Evolutionary conservation across 2,888 invertebrate species (phyloP).

Genomic region (Coelogynopora nodosa): DNA sequence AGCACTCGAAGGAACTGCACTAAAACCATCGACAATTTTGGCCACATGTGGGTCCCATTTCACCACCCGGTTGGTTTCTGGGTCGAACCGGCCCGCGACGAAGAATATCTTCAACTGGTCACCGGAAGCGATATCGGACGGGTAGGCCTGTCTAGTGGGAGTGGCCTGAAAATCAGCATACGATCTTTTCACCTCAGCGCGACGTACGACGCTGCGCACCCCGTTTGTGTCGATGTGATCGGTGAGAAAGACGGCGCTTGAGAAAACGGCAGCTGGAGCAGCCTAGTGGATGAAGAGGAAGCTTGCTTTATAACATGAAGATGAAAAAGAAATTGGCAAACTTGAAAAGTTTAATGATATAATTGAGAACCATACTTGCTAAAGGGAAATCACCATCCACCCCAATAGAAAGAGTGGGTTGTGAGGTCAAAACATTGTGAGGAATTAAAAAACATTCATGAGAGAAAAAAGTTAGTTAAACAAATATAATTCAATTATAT

Average conservation of each 20-base stretch:
- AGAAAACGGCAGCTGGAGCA: not conserved
- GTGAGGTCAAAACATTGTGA: too few relatives aligned
- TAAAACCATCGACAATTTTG: not conserved
- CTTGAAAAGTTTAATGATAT: too few relatives aligned
- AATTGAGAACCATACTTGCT: too few relatives aligned
- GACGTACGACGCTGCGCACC: not conserved
- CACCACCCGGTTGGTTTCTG: not conserved
- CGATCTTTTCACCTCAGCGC: not conserved
- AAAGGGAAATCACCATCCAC: too few relatives aligned
- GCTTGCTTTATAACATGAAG: not conserved
- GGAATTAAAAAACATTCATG: too few relatives aligned
- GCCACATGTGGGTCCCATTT: not conserved
- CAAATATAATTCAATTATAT: too few relatives aligned
- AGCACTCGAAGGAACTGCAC: not conserved
- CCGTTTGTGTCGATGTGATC: not conserved
- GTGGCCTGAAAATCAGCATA: not conserved
- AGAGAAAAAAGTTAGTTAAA: too few relatives aligned
- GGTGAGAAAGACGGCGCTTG: not conserved
- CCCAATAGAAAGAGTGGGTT: too few relatives aligned
- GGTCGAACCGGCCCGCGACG: slow-evolving; percentile 4
- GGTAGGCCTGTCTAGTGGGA: not conserved
- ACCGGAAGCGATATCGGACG: not conserved
- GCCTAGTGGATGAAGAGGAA: not conserved
- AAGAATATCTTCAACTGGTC: not conserved
- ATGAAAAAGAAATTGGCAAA: too few relatives aligned